Percentiles rank a stretch among this genome's conserved stretches.
phyloP scores from a whole-genome alignment of 2,888 invertebrate genomes.

The Pilophorus perplexus region DNA sequence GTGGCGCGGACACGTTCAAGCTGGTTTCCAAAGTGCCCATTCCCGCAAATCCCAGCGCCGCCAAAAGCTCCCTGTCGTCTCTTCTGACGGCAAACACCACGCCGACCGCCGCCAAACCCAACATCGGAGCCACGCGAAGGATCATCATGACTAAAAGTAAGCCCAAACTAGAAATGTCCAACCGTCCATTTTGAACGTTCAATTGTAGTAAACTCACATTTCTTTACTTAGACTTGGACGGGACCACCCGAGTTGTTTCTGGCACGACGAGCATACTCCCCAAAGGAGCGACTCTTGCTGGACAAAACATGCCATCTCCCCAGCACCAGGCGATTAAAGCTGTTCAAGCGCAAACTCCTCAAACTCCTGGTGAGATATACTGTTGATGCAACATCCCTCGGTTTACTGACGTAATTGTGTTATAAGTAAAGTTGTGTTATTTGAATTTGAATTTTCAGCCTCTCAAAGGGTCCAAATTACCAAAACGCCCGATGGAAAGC shows the following conservation, averaged over 20 bases:
- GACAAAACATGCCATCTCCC: constrained; percentile 48
- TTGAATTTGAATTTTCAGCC: constrained; percentile 17
- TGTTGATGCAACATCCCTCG: background rate
- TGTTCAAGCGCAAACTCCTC: constrained; percentile 51
- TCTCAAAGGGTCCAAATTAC: constrained; percentile 84
- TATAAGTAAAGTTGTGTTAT: background rate
- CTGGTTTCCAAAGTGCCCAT: constrained; percentile 65
- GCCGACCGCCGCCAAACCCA: constrained; percentile 60
- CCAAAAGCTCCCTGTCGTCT: constrained; percentile 61
- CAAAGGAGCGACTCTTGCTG: constrained; percentile 52
- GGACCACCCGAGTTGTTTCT: constrained; percentile 64
- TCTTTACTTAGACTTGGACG: constrained; percentile 55
- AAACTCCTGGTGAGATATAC: no score
- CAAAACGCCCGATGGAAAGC: constrained; percentile 83
- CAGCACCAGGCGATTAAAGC: constrained; percentile 59
- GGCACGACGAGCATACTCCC: constrained; percentile 60
- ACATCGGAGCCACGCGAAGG: constrained; percentile 64
- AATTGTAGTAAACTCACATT: background rate
- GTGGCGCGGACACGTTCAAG: constrained; percentile 58
- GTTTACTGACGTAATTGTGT: background rate
- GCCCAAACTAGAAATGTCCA: constrained; percentile 42
- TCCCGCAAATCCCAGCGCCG: constrained; percentile 55
- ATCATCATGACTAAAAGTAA: constrained; percentile 73
- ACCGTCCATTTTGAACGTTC: background rate
- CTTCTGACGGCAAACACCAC: constrained; percentile 60